Conservation (phyloP, 2,888 invertebrate genomes). For the Seladonia tumulorum region DNA sequence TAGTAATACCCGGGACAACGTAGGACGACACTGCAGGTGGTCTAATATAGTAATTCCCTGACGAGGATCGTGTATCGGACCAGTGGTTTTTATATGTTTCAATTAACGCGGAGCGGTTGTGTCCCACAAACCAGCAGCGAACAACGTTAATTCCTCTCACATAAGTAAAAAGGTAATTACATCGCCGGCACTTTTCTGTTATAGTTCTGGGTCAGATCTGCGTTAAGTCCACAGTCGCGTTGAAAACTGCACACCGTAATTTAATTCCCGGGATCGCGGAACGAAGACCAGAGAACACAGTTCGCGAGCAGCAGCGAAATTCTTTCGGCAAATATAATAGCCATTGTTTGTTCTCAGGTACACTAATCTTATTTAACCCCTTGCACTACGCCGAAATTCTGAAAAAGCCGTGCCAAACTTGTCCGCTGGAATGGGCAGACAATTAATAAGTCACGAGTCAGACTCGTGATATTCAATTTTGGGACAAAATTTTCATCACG, state of each 20-base stretch:
- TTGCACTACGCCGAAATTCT: no score
- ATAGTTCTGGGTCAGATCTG: background rate
- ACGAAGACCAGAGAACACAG: background rate
- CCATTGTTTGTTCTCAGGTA: background rate
- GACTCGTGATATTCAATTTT: no score
- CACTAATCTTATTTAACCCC: slow-evolving; percentile 5
- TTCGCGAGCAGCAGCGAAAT: background rate
- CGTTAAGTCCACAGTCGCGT: background rate
- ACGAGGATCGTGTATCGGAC: background rate
- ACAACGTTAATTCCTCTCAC: background rate
- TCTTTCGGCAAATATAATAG: background rate
- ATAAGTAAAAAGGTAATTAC: slow-evolving; percentile 9
- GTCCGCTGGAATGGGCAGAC: no score
- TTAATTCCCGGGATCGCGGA: background rate
- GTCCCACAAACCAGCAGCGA: background rate
- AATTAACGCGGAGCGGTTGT: background rate
- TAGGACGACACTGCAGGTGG: background rate
- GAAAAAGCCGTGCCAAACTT: no score
- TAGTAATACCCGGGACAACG: background rate
- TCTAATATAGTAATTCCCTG: background rate
- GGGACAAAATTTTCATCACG: no score
- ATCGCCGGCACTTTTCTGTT: background rate
- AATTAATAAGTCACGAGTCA: no score
- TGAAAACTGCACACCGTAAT: background rate
- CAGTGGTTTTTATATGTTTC: slow-evolving; percentile 10